Percentiles rank a stretch among this genome's conserved stretches.
phyloP scores from a whole-genome alignment of 2,113 vertebrate species.

The Rhegmatorhina hoffmannsi region DNA sequence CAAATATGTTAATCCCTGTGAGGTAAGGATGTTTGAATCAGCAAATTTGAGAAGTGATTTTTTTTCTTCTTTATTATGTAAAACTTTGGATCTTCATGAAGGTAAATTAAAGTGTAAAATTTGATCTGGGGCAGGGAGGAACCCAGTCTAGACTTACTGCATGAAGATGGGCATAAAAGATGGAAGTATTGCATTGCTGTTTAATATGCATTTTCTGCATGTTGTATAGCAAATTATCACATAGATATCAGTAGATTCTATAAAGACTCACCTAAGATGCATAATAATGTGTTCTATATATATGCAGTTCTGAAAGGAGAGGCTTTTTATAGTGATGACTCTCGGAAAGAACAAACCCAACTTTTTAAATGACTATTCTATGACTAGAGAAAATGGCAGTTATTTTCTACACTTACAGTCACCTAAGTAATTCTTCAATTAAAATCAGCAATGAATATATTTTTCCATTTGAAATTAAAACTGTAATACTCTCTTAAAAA shows the following conservation, averaged over 20 bases:
- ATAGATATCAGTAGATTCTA: not conserved
- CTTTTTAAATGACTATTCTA: not conserved
- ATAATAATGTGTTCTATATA: not conserved
- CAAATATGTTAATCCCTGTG: not conserved
- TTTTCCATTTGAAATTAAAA: not conserved
- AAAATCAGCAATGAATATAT: not conserved
- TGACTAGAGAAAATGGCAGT: not conserved
- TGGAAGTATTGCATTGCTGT: not conserved
- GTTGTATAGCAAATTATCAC: not conserved
- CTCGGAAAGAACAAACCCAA: not conserved
- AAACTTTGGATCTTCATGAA: not conserved
- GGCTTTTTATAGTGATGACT: not conserved
- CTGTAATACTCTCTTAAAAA: not conserved
- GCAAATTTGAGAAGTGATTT: not conserved
- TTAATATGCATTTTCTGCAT: not conserved
- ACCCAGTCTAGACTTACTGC: not conserved
- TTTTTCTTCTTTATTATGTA: not conserved
- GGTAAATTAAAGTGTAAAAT: not conserved
- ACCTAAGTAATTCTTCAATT: not conserved
- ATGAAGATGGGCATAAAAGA: not conserved
- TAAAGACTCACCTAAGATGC: not conserved
- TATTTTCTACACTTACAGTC: not conserved
- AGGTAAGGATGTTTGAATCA: not conserved
- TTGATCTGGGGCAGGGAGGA: not conserved
- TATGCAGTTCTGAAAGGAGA: not conserved